phyloP scores from a whole-genome alignment of 2,888 invertebrate genomes.

The Pandemis heparana region DNA sequence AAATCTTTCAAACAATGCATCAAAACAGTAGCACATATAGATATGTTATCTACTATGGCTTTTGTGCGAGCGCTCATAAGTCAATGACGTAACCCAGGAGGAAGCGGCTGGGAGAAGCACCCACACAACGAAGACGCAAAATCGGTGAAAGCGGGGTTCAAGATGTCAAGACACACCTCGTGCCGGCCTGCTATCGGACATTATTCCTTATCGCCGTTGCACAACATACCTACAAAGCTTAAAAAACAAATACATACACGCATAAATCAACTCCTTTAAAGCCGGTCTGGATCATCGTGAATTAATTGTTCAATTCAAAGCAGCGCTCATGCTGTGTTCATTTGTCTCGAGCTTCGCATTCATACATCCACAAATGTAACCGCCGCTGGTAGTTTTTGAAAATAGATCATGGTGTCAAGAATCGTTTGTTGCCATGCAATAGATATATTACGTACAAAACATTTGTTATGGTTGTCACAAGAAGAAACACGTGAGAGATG shows the following conservation, averaged over 20 bases:
- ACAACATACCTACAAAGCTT: conserved; percentile 36
- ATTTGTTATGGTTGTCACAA: too few relatives aligned
- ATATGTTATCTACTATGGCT: conserved; percentile 34
- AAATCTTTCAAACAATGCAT: conserved; percentile 26
- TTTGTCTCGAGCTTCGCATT: conserved; percentile 15
- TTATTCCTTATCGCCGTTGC: conserved; percentile 46
- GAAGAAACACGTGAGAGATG: too few relatives aligned
- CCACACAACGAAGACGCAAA: conserved; percentile 54
- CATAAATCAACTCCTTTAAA: conserved; percentile 43
- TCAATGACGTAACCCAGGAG: conserved; percentile 52
- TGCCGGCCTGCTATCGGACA: conserved; percentile 40
- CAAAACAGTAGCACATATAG: conserved; percentile 14
- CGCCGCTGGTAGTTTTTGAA: not conserved
- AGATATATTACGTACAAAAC: not conserved
- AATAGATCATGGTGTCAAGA: not conserved
- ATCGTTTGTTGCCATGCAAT: not conserved
- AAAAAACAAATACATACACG: conserved; percentile 17
- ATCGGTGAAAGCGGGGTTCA: conserved; percentile 78
- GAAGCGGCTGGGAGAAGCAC: conserved; percentile 47
- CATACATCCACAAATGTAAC: not conserved
- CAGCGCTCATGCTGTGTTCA: conserved; percentile 31
- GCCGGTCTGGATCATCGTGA: conserved; percentile 27
- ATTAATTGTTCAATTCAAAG: conserved; percentile 37
- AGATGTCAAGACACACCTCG: conserved; percentile 63
- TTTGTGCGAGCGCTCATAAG: conserved; percentile 36